Conservation (phyloP, 2,113 vertebrate species). For the Rhea pennata region DNA sequence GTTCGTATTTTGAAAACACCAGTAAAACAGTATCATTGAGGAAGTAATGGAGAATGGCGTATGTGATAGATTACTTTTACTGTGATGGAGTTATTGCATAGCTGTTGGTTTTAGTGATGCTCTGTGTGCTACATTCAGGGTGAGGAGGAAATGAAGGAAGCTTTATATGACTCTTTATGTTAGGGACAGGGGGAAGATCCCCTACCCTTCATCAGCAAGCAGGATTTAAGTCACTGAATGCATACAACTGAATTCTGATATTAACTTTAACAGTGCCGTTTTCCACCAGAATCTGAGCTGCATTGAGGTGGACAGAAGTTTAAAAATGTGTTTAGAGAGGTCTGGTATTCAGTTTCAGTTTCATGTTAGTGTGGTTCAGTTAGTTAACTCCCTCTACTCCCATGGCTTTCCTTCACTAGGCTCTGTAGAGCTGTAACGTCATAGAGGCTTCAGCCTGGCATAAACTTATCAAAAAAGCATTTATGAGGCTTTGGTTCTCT, state of each 20-base stretch:
- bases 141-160: not conserved
- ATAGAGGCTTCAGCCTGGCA: not conserved
- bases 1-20: not conserved
- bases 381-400: not conserved
- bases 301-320: not conserved
- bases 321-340: not conserved
- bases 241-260: not conserved
- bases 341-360: not conserved
- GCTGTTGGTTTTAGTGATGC: not conserved
- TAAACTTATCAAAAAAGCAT: not conserved
- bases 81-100: not conserved
- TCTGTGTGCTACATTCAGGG: not conserved
- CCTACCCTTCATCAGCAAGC: not conserved
- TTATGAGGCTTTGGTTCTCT: not conserved
- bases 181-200: not conserved
- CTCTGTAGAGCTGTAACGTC: not conserved
- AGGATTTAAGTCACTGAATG: not conserved
- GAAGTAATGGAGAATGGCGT: not conserved
- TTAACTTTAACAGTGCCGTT: not conserved
- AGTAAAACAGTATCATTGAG: not conserved
- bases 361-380: not conserved
- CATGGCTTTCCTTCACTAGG: accelerated
- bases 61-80: not conserved
- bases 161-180: not conserved
- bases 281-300: not conserved